Evolutionary conservation across 2,113 vertebrate species (phyloP).

Genomic region (Amphilophus citrinellus): DNA sequence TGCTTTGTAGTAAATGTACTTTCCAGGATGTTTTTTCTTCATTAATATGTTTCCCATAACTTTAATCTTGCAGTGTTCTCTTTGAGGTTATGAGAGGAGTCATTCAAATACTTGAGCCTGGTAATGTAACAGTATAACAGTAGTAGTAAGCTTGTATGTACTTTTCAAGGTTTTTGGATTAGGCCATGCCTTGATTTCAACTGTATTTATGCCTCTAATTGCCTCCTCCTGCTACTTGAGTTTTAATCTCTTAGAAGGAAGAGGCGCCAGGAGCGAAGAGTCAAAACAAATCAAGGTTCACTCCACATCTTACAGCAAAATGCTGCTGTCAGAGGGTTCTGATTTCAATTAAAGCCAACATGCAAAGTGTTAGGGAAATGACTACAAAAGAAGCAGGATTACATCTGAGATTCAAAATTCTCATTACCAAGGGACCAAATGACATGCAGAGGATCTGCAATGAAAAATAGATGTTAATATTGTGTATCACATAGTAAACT

Average conservation of each 20-base stretch:
- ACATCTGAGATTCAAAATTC: no score
- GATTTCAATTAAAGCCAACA: neutral
- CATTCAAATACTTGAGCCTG: neutral
- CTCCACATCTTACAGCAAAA: neutral
- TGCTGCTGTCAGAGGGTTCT: neutral
- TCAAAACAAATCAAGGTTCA: neutral
- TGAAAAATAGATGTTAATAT: no score
- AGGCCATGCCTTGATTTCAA: neutral
- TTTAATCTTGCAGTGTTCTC: neutral
- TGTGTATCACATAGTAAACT: no score
- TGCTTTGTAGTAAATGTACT: no score
- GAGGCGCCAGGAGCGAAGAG: neutral
- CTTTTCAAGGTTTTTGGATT: neutral
- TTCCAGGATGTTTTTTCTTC: no score
- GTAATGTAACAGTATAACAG: neutral
- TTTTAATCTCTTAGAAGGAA: neutral
- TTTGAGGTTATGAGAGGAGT: neutral
- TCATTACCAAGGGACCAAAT: no score
- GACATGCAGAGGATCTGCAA: no score
- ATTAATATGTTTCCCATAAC: neutral
- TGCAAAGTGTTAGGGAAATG: neutral
- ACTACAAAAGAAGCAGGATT: no score
- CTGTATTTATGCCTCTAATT: neutral
- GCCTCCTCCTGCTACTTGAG: neutral
- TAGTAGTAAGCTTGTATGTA: neutral